Conservation (phyloP, 2,797 vertebrate species). For the Gymnocypris eckloni region DNA sequence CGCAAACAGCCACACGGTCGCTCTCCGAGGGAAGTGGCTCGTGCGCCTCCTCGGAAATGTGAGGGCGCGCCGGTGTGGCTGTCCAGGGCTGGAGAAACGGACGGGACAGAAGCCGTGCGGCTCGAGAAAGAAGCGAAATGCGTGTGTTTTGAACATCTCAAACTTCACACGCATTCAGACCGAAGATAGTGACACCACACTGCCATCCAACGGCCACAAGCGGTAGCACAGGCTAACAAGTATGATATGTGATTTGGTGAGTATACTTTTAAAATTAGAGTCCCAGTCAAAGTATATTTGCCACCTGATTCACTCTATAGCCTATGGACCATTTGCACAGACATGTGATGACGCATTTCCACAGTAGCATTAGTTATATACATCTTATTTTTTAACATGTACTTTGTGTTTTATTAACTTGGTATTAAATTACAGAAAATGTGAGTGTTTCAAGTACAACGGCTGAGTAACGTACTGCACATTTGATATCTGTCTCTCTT, state of each 20-base stretch:
- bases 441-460: not conserved
- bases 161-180: conserved; percentile 6
- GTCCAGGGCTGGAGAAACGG: conserved; percentile 10
- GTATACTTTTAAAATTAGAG: conserved; percentile 26
- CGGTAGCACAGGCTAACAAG: conserved; percentile 57
- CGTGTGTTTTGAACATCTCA: not conserved
- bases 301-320: not conserved
- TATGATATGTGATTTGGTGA: conserved; percentile 6
- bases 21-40: conserved; percentile 2
- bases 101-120: not conserved
- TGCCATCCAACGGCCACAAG: conserved; percentile 72
- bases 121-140: not conserved
- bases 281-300: conserved; percentile 17
- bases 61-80: not conserved
- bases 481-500: not conserved
- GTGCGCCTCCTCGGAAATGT: conserved; percentile 17
- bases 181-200: conserved; percentile 73
- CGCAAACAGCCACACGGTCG: conserved; percentile 6
- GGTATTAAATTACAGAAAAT: not conserved
- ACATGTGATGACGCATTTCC: not conserved
- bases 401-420: not conserved
- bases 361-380: not conserved
- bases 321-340: not conserved
- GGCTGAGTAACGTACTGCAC: too few relatives aligned
- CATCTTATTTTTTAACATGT: not conserved